These are phyloP conservation scores for Sesia bembeciformis DNA, from an alignment of 2,888 invertebrate species.

Conservation along the genomic window DNA sequence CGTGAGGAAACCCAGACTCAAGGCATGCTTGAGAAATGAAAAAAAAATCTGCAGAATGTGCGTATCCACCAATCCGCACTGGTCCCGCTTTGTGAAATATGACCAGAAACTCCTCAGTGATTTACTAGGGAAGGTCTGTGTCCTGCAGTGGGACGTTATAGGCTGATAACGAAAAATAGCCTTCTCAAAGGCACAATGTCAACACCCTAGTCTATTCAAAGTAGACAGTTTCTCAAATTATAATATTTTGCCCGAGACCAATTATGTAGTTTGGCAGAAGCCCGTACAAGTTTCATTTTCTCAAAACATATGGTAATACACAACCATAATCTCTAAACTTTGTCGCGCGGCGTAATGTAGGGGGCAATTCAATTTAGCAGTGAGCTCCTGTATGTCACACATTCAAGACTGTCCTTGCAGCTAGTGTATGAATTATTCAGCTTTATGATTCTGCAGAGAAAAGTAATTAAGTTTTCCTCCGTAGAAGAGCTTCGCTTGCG, in stretches of 20 bases:
- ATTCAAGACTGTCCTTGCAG: conserved; percentile 30
- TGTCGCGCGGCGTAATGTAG: conserved; percentile 17
- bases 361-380: conserved; percentile 37
- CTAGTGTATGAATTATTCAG: conserved; percentile 51
- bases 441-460: conserved; percentile 56
- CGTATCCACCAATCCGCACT: too few species aligned
- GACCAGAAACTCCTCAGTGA: too few species aligned
- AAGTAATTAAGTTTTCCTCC: conserved; percentile 63
- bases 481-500: conserved; percentile 40
- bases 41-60: too few species aligned
- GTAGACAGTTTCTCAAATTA: conserved; percentile 1
- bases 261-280: too few species aligned
- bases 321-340: conserved; percentile 15
- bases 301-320: conserved; percentile 4
- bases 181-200: too few species aligned
- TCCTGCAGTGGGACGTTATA: too few species aligned
- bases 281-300: conserved; percentile 2
- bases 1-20: too few species aligned
- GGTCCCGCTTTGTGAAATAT: too few species aligned
- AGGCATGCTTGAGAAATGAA: too few species aligned
- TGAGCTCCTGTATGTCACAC: conserved; percentile 15
- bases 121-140: too few species aligned
- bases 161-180: too few species aligned
- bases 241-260: not conserved
- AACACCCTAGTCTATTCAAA: too few species aligned